phyloP scores from a whole-genome alignment of 2,888 invertebrate genomes.

The Atrina japonica region DNA sequence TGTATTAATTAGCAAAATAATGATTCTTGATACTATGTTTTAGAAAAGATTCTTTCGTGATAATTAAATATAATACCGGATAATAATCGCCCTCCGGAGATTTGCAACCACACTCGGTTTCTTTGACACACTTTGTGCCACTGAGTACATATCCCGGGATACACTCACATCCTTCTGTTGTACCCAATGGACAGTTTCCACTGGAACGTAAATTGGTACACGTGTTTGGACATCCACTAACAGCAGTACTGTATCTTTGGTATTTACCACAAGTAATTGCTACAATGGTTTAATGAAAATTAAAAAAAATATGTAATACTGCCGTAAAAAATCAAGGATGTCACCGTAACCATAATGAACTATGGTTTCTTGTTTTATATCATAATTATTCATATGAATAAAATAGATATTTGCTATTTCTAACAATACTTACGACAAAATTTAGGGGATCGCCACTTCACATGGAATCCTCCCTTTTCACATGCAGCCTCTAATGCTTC shows the following conservation, averaged over 20 bases:
- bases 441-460: conserved; percentile 28
- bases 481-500: conserved; percentile 23
- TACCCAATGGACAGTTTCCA: conserved; percentile 31
- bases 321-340: too few species aligned
- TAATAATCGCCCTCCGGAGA: conserved; percentile 36
- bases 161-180: conserved; percentile 47
- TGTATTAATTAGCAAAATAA: too few species aligned
- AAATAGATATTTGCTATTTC: too few species aligned
- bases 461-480: conserved; percentile 12
- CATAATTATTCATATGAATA: too few species aligned
- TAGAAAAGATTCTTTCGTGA: too few species aligned
- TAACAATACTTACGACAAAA: conserved; percentile 38
- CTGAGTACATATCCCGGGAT: conserved; percentile 37
- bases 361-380: too few species aligned
- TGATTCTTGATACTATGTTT: too few species aligned
- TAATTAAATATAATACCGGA: conserved; percentile 40
- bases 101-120: conserved; percentile 40
- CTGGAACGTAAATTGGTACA: conserved; percentile 33
- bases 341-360: too few species aligned
- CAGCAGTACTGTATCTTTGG: conserved; percentile 38
- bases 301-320: too few species aligned
- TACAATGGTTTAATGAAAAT: too few species aligned
- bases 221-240: conserved; percentile 47
- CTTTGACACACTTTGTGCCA: conserved; percentile 36
- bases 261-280: conserved; percentile 46